Conservation (phyloP, 2,797 vertebrate genomes). For the Urocyon cinereoargenteus region DNA sequence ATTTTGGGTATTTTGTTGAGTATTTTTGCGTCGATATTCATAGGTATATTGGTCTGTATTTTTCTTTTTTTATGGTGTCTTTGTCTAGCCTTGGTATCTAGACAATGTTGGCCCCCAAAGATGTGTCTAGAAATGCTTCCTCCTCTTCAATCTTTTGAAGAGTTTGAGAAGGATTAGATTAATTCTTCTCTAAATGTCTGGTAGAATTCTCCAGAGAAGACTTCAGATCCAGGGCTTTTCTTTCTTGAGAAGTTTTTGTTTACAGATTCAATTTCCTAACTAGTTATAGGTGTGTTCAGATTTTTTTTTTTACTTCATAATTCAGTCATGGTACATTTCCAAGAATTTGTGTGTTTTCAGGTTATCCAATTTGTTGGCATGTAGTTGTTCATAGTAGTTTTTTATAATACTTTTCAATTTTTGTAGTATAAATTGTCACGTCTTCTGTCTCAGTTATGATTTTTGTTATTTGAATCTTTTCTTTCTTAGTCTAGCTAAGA, state of each 20-base stretch:
- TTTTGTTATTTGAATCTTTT: not conserved
- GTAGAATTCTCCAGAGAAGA: not conserved
- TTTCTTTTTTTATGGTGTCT: not conserved
- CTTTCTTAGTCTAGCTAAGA: not conserved
- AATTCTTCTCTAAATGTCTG: not conserved
- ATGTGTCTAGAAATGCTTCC: not conserved
- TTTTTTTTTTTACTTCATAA: not conserved
- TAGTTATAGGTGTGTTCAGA: not conserved
- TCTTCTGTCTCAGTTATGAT: not conserved
- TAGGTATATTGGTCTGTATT: not conserved
- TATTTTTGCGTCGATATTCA: not conserved
- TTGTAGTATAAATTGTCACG: not conserved
- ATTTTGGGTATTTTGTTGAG: not conserved
- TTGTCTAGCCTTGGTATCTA: not conserved
- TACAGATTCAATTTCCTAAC: not conserved
- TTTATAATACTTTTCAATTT: not conserved
- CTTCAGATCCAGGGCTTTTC: not conserved
- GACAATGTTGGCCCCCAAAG: not conserved
- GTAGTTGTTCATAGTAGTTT: not conserved
- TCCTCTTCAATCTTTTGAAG: not conserved
- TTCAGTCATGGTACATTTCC: not conserved
- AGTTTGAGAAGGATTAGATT: not conserved
- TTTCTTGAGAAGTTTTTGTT: not conserved
- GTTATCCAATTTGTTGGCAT: not conserved
- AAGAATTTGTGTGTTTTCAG: not conserved